Evolutionary conservation across 2,113 vertebrate species (phyloP).

Genomic region (Leptodactylus fuscus): DNA sequence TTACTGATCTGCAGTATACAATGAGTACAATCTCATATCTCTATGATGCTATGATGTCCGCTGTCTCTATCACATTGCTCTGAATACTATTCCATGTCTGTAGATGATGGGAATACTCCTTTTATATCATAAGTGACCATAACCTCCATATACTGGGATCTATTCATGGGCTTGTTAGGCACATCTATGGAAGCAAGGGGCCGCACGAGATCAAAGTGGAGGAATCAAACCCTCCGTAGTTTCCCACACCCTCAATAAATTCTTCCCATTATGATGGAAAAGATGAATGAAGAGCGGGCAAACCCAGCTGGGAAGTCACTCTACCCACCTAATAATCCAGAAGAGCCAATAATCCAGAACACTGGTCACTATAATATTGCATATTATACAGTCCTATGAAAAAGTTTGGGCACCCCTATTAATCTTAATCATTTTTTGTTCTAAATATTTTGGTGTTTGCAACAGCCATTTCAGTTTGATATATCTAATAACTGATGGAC

Average conservation of each 20-base stretch:
- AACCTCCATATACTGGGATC: not conserved
- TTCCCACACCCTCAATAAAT: slow-evolving; percentile 31
- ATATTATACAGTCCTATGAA: too few relatives aligned
- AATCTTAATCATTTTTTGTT: too few relatives aligned
- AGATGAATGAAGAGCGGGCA: not conserved
- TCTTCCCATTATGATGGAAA: not conserved
- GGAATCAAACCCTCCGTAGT: not conserved
- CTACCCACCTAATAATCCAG: not conserved
- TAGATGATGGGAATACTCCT: not conserved
- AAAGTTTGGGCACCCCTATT: too few relatives aligned
- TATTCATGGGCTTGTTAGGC: not conserved
- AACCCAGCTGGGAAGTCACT: not conserved
- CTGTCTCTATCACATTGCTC: not conserved
- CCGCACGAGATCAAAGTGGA: not conserved
- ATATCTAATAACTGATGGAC: too few relatives aligned
- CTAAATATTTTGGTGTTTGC: too few relatives aligned
- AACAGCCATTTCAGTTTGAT: too few relatives aligned
- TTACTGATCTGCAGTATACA: too few relatives aligned
- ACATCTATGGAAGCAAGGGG: not conserved
- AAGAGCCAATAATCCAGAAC: too few relatives aligned
- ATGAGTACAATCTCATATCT: not conserved
- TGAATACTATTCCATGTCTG: too few relatives aligned
- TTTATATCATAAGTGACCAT: not conserved
- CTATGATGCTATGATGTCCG: not conserved
- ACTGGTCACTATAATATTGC: too few relatives aligned